Conservation (phyloP, 2,888 invertebrate genomes). For the Bombyx huttoni region DNA sequence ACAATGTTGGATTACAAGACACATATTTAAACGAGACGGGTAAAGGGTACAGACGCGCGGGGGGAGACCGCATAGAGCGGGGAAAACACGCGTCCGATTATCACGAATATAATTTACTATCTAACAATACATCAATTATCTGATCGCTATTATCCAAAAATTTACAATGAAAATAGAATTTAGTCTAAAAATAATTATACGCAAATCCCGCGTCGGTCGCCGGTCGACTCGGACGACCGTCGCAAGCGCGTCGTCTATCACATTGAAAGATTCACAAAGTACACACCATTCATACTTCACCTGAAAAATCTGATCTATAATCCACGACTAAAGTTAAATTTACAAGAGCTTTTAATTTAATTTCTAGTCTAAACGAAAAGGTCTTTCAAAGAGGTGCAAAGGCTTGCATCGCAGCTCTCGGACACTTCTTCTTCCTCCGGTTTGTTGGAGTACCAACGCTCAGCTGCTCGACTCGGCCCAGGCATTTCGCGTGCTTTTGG, state of each 20-base stretch:
- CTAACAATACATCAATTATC: slow-evolving; percentile 62
- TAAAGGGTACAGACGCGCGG: slow-evolving; percentile 44
- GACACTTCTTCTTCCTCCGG: slow-evolving; percentile 79
- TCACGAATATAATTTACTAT: slow-evolving; percentile 67
- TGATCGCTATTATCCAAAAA: slow-evolving; percentile 67
- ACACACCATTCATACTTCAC: slow-evolving; percentile 32
- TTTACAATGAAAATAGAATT: slow-evolving; percentile 72
- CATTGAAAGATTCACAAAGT: slow-evolving; percentile 69
- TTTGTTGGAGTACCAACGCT: slow-evolving; percentile 75
- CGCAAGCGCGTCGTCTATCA: slow-evolving; percentile 61
- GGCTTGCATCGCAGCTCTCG: slow-evolving; percentile 83
- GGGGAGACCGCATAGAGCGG: slow-evolving; percentile 35
- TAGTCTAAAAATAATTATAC: slow-evolving; percentile 66
- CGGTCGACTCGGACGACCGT: slow-evolving; percentile 56
- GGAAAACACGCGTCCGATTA: slow-evolving; percentile 56
- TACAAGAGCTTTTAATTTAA: slow-evolving; percentile 34
- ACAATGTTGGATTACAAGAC: slow-evolving; percentile 64
- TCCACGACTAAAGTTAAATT: slow-evolving; percentile 51
- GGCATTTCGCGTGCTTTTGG: slow-evolving; percentile 46
- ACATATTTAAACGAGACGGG: slow-evolving; percentile 57
- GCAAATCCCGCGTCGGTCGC: slow-evolving; percentile 53
- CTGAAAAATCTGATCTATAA: slow-evolving; percentile 39
- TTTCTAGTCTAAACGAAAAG: slow-evolving; percentile 80
- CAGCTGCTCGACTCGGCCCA: slow-evolving; percentile 31
- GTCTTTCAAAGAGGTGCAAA: slow-evolving; percentile 88